These are phyloP conservation scores for Triops longicaudatus DNA, from an alignment of 1,140 invertebrate genomes.

Conservation along the genomic window DNA sequence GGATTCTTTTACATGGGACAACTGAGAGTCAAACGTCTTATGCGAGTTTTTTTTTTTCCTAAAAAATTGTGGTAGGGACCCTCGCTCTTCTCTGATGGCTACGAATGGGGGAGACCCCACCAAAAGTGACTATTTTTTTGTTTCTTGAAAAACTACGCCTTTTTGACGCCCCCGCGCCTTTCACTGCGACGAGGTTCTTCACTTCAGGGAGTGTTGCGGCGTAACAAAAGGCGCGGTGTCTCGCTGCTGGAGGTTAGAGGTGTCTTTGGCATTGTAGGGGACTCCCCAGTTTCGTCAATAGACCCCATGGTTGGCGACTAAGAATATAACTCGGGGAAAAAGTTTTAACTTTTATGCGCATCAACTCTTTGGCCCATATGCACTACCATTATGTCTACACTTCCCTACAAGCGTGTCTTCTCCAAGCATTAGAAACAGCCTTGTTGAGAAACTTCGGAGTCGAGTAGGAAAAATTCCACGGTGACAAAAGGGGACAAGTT, in stretches of 20 bases:
- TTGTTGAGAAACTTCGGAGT: background rate
- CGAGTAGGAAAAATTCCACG: background rate
- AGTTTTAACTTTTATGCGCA: background rate
- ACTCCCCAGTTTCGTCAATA: conserved; percentile 11
- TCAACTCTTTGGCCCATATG: background rate
- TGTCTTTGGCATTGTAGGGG: conserved; percentile 4
- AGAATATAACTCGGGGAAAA: background rate
- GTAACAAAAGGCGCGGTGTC: conserved; percentile 9
- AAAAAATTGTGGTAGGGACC: background rate
- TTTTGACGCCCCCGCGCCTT: conserved; percentile 9
- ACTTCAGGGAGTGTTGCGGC: conserved; percentile 9
- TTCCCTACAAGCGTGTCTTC: too few species aligned
- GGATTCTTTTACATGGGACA: background rate
- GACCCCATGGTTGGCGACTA: background rate
- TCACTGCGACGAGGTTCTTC: conserved; percentile 6
- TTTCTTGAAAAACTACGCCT: background rate
- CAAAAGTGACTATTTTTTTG: background rate
- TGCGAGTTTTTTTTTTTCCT: background rate
- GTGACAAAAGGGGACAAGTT: background rate
- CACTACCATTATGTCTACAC: background rate
- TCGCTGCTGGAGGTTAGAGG: conserved; percentile 4
- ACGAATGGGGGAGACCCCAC: background rate
- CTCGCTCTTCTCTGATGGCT: background rate
- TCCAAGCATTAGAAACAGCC: background rate
- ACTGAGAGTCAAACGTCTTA: background rate